Evolutionary conservation across 2,888 invertebrate species (phyloP).

Genomic region (Pemphredon lugubris): DNA sequence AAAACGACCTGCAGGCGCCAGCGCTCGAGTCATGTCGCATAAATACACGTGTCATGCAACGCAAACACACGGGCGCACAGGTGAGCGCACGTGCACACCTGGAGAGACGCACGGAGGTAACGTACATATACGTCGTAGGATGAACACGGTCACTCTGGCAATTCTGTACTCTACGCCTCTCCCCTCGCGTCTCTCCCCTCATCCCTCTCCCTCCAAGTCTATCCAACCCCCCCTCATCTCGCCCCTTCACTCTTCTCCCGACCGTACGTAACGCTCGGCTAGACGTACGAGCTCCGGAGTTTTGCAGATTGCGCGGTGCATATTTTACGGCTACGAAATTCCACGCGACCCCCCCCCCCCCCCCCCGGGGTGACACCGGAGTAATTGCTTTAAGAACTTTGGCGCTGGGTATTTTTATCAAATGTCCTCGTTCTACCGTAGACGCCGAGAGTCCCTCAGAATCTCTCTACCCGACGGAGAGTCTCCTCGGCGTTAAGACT

Average conservation of each 20-base stretch:
- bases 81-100: constrained; percentile 2
- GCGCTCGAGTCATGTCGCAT: constrained; percentile 59
- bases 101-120: not conserved
- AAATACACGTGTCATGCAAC: constrained; percentile 60
- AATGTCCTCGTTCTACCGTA: too few species aligned
- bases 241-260: too few species aligned
- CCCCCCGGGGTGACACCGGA: constrained; percentile 29
- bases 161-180: not conserved
- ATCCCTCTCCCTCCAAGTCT: too few species aligned
- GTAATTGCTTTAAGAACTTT: constrained; percentile 4
- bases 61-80: constrained; percentile 14
- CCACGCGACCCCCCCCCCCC: too few species aligned
- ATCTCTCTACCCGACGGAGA: too few species aligned
- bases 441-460: too few species aligned
- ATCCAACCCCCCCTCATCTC: too few species aligned
- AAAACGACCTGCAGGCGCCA: constrained; percentile 53
- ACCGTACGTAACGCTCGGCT: constrained; percentile 41
- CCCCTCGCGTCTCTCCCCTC: constrained; percentile 19
- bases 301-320: constrained; percentile 17
- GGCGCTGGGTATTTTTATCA: too few species aligned
- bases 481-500: too few species aligned
- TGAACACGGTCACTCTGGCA: constrained; percentile 25
- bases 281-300: constrained; percentile 37
- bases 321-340: constrained; percentile 1
- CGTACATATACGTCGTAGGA: constrained; percentile 2